Base-by-base conservation (phyloP, 2,797 vertebrate species). In the Urosaurus nigricauda region DNA sequence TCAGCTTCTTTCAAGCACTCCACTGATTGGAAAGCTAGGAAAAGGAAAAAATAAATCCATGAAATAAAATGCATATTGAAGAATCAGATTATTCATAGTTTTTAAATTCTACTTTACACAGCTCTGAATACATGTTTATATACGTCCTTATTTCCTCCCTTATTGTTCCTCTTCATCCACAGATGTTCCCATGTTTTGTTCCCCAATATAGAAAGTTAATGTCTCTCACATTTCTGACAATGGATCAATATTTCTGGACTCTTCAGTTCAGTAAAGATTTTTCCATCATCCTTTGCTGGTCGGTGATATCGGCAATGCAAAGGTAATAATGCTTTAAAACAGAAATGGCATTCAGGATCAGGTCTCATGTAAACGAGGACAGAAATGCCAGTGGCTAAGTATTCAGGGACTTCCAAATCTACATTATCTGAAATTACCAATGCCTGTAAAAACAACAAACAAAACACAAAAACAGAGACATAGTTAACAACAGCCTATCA, bases 281-380 rank as follows among this genome's bases (percentile, higher is more conserved):
- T 77, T 29, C 92, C 90, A 1, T 77, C 92, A 1, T 87, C 85
- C 71, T 84, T 87, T 6, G 98, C 96, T 0, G 98, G 98, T 37
- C 96, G 93, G 70, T 99, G 98, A 93, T 99, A 99, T 1, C 99
- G 98, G 0, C 94, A 97, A 1, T 99, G 99, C 79, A 99, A 86
- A 4, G 98, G 98, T 90, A 99, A 90, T 0, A 92, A 90, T 9
- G 97, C 96, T 63, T 91, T 95, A 14, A 98, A 96, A 29, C 93
- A 95, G 26, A 26, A 91, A 7, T 93, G 70, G 29, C 95, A 96
- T 83, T 83, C 86, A 51, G 91, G 88, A 63, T 96, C 95, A 0
- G 87, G 77, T n/a, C 92, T 93, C 79, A 97, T 95, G 91, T 96
- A 98, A 87, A 98, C 92, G 68, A 98, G 95, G 75, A 97, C 93